Base-by-base conservation (phyloP, 2,113 vertebrate genomes). In the Nannobrachium achirus region DNA sequence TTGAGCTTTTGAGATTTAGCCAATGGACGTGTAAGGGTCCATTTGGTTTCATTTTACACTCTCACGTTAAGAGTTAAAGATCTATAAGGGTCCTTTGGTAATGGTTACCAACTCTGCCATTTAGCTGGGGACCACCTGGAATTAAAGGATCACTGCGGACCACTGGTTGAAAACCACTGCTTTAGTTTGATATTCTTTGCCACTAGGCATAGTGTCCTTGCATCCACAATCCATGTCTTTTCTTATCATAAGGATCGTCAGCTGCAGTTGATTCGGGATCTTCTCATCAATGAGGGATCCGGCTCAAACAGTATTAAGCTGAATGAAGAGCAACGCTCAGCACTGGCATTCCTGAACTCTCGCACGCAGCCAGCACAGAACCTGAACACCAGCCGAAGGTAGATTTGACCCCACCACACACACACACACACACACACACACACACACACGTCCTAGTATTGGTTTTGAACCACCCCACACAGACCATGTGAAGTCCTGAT, bases 301-400 rank as follows among this genome's bases (percentile, higher is more conserved):
- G 89, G 25, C 25, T 33, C 92, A 0, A 95, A 92, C 78, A 99
- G 96, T 73, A 97, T 99, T 86, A 94, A 98, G 86, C 93, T 99
- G 41, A 99, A 95, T 0, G 97, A 97, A 55, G 97, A 99, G 63
- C 98, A 99, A 85, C 96, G 93, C 44, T 97, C 96, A 6, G 97
- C 95, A 65, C 86, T 99, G 0, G 96, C 95, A 75, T 98, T 99
- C 74, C 94, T 99, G 10, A 97, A 94, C 76, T 79, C 90, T 11
- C 94, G 94, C 79, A 89, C 92, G n/a, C 94, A 92, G 56, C 60
- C 74, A 52, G 10, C 77, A 8, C 60, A 68, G 71, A 83, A 66
- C 63, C 63, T 88, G 14, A 86, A 95, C 45, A 93, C 93, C 69
- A 98, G 93, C 82, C 94, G 94, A 79, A 95, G 94, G 98, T 98